phyloP scores from a whole-genome alignment of 1,140 invertebrate species.

The Pseudomyrmex flavicornis region DNA sequence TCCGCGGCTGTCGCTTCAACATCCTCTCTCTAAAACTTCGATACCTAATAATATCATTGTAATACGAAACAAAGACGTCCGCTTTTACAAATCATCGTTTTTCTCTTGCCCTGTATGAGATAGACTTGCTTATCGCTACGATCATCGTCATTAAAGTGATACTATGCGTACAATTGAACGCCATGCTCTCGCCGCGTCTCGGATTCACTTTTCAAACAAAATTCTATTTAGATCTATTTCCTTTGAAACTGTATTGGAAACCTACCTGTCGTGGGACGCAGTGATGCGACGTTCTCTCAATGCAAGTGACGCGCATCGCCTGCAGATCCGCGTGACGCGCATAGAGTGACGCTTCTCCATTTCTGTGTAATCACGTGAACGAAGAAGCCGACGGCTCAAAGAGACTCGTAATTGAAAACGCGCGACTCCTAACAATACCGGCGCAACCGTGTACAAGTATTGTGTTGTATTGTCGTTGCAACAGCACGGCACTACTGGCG shows the following conservation, averaged over 20 bases:
- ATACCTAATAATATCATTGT: not conserved
- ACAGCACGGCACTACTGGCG: not conserved
- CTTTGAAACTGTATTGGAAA: conserved; percentile 17
- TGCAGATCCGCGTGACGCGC: not conserved
- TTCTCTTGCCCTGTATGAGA: too few species aligned
- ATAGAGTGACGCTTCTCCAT: not conserved
- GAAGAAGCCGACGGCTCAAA: not conserved
- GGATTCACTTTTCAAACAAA: conserved; percentile 9
- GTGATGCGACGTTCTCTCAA: not conserved
- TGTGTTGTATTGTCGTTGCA: not conserved
- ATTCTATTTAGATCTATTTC: conserved; percentile 17
- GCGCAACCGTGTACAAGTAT: not conserved
- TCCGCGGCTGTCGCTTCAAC: too few species aligned
- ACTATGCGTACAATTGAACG: not conserved
- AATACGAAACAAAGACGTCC: not conserved
- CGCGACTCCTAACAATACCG: conserved; percentile 40
- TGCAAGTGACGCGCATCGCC: too few species aligned
- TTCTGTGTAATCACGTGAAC: not conserved
- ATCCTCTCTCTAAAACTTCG: not conserved
- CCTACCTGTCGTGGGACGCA: not conserved
- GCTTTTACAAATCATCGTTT: not conserved
- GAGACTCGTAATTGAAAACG: conserved; percentile 19
- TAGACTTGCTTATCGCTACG: not conserved
- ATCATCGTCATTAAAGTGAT: not conserved
- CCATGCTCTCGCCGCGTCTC: not conserved